These are phyloP conservation scores for Syrmaticus mikado DNA, from an alignment of 2,113 vertebrate genomes.

Conservation along the genomic window DNA sequence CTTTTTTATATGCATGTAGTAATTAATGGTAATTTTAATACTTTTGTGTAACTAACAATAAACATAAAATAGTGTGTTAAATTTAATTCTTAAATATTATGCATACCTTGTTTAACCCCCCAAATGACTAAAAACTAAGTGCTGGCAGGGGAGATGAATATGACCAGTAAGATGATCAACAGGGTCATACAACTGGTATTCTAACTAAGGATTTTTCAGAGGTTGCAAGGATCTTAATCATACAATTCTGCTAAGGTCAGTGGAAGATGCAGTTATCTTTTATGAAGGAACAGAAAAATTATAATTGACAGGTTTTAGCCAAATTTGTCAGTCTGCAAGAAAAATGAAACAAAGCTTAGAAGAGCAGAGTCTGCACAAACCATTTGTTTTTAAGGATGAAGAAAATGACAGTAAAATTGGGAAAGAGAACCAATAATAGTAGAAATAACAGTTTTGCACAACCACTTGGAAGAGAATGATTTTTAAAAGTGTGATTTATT, in stretches of 20 bases:
- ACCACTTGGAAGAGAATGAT: background rate
- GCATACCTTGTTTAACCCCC: background rate
- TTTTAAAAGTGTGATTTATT: conserved; percentile 7
- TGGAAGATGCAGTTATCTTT: background rate
- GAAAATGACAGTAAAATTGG: background rate
- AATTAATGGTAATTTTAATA: background rate
- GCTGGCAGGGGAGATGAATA: background rate
- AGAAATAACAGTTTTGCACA: conserved; percentile 16
- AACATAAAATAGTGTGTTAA: background rate
- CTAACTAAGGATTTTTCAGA: background rate
- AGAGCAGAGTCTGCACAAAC: background rate
- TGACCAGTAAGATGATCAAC: background rate
- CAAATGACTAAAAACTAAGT: background rate
- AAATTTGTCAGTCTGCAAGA: conserved; percentile 14
- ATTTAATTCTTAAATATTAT: background rate
- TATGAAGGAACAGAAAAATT: conserved; percentile 22
- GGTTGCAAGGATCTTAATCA: background rate
- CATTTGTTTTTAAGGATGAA: background rate
- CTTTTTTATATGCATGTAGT: background rate
- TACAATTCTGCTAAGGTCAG: background rate
- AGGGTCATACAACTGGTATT: background rate
- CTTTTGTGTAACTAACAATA: background rate
- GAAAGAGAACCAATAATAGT: background rate
- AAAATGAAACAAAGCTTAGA: background rate
- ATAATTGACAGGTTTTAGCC: background rate